These are phyloP conservation scores for Eucidaris tribuloides DNA, from an alignment of 35 echinoderm and acorn worm genomes.

Conservation along the genomic window DNA sequence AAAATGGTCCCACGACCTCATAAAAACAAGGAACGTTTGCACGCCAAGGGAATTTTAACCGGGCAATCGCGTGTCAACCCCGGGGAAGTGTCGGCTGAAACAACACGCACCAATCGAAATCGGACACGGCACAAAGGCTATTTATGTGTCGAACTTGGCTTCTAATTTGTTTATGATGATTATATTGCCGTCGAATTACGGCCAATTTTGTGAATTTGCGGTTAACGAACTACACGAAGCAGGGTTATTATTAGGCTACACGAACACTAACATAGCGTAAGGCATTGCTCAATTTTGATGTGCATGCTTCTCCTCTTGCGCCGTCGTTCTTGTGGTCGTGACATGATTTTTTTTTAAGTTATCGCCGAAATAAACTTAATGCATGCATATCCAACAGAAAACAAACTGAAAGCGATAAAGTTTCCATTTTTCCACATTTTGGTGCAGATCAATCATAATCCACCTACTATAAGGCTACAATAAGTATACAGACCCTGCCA, in stretches of 20 bases:
- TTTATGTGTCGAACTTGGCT: conserved; percentile 12
- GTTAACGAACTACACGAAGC: background rate
- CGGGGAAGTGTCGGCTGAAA: conserved; percentile 30
- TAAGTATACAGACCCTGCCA: too few species aligned
- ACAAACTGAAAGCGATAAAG: too few species aligned
- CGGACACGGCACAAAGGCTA: background rate
- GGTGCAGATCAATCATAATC: too few species aligned
- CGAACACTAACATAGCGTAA: background rate
- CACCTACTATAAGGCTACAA: too few species aligned
- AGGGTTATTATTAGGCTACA: background rate
- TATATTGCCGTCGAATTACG: background rate
- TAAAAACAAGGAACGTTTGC: too few species aligned
- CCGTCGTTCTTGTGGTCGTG: background rate
- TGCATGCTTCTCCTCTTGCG: too few species aligned
- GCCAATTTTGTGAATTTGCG: background rate
- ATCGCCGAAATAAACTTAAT: background rate
- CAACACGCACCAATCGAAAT: conserved; percentile 15
- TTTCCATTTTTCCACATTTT: too few species aligned
- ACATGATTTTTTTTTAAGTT: background rate
- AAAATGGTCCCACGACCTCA: too few species aligned
- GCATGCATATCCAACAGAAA: too few species aligned
- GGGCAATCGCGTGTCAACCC: conserved; percentile 18
- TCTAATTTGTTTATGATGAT: conserved; percentile 36
- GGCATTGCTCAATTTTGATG: too few species aligned
- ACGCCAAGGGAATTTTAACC: background rate